Base-by-base conservation (phyloP, 2,888 invertebrate genomes). In the Pachydiplax longipennis region DNA sequence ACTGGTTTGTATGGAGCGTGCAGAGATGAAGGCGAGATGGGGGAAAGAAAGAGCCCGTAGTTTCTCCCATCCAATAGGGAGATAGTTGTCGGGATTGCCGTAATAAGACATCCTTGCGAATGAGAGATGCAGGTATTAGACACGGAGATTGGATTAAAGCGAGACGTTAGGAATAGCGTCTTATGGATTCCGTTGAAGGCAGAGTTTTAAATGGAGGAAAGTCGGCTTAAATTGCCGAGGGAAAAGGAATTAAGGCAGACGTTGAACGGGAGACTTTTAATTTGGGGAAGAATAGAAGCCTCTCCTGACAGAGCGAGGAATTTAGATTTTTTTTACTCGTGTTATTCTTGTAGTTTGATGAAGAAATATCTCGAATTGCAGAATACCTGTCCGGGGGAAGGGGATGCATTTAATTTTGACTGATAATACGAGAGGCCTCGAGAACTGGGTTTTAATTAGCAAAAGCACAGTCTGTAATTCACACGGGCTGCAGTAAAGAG, bases 91-190 rank as follows among this genome's bases (percentile, higher is more conserved):
- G 18, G 87, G 61, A 87, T 58, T 87, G 87, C 6, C 35, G 61
- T n/a, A 87, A 87, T 87, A 83, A 83, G 82, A 83, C 53, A 87
- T 87, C 61, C 61, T 37, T 4, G 87, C 31, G 87, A 87, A 61
- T 65, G 87, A 87, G 37, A 65, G 87, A 87, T 87, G 87, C 87
- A 87, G 87, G 87, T 87, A 87, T 87, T 87, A 87, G 87, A 87
- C 35, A 31, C 87, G 61, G 87, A 61, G n/a, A 87, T 61, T 87
- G 87, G 87, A 87, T 87, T 87, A 87, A 87, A 53, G 61, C 61
- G 35, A 61, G 35, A 37, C 31, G 61, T 61, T 61, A 37, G 31
- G 61, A 87, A 87, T 61, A 61, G 87, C 87, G 61, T 87, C 87
- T 87, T 61, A 65, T n/a, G 61, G 65, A n/a, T 58, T 87, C 61